Percentiles rank a stretch among this genome's conserved stretches.
These are phyloP conservation scores for Sarotherodon lohbergeri DNA, from an alignment of 2,113 vertebrate genomes.

Conservation along the genomic window DNA sequence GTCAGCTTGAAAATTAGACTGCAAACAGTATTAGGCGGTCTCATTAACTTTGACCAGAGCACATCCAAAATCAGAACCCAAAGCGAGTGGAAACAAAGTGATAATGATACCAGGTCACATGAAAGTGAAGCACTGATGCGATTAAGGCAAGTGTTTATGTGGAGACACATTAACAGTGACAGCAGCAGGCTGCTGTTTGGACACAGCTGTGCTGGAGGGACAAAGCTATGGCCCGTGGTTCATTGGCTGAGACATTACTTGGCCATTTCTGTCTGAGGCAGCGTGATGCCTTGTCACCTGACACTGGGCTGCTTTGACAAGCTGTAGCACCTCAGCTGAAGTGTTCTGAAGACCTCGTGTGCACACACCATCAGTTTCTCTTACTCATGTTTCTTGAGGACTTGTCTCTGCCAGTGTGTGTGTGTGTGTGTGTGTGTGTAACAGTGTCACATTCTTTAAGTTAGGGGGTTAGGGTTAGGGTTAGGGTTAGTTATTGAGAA, in stretches of 20 bases:
- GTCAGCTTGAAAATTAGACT: neutral
- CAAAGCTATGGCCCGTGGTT: conserved; percentile 77
- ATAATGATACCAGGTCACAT: conserved; percentile 14
- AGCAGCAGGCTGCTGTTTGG: conserved; percentile 56
- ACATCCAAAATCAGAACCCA: neutral
- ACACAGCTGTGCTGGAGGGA: conserved; percentile 58
- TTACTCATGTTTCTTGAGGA: conserved; percentile 71
- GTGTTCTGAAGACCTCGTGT: conserved; percentile 67
- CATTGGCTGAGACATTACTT: conserved; percentile 83
- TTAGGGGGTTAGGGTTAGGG: neutral
- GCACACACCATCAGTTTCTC: conserved; percentile 77
- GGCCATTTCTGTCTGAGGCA: conserved; percentile 80
- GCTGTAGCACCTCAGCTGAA: conserved; percentile 81
- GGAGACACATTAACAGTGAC: conserved; percentile 53
- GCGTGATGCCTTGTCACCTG: conserved; percentile 81
- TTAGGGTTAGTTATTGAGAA: neutral
- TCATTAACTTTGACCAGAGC: neutral
- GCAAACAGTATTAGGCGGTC: neutral
- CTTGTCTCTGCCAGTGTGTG: conserved; percentile 73
- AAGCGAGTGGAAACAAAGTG: conserved; percentile 6
- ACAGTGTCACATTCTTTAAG: neutral
- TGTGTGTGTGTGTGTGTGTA: neutral
- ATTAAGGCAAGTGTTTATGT: conserved; percentile 42
- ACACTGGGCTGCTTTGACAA: conserved; percentile 82
- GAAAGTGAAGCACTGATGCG: conserved; percentile 16